A percentile compares a stretch with the other conserved stretches of the same genome.
phyloP scores from a whole-genome alignment of 2,113 vertebrate genomes.

The Polypterus senegalus region DNA sequence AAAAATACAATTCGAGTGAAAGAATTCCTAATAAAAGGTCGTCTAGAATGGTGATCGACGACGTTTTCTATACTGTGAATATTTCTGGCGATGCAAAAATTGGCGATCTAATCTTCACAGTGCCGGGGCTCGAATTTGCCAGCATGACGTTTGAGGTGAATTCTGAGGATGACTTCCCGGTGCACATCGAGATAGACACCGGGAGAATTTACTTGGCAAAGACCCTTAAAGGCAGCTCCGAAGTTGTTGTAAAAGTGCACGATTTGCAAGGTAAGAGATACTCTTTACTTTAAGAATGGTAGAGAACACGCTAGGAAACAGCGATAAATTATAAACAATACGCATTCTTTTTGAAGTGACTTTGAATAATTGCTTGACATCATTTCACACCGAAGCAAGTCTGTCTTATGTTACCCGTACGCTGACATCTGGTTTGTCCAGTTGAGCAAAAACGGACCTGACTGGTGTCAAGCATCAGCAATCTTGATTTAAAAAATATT shows the following conservation, averaged over 20 bases:
- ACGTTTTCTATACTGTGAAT: conserved; percentile 48
- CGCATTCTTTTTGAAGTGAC: too few species aligned
- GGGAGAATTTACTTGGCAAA: conserved; percentile 59
- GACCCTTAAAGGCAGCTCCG: conserved; percentile 40
- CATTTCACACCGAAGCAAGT: too few species aligned
- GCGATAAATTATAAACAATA: too few species aligned
- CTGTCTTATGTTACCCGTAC: too few species aligned
- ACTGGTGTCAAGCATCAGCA: too few species aligned
- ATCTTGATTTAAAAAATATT: too few species aligned
- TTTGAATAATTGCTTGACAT: too few species aligned
- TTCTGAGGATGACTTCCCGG: conserved; percentile 34
- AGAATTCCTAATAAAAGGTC: conserved; percentile 19
- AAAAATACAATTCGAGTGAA: not conserved
- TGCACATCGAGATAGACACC: conserved; percentile 59
- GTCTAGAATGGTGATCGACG: conserved; percentile 36
- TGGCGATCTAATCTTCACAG: conserved; percentile 64
- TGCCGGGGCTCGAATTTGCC: conserved; percentile 53
- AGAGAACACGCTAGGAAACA: too few species aligned
- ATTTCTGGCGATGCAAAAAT: conserved; percentile 43
- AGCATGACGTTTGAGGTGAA: conserved; percentile 59
- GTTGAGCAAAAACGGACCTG: too few species aligned
- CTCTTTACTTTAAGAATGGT: not conserved
- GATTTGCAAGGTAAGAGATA: conserved; percentile 46
- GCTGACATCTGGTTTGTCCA: too few species aligned
- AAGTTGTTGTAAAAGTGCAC: conserved; percentile 61